Base-by-base conservation (phyloP, 2,113 vertebrate genomes). In the Potamarius usumacintae region DNA sequence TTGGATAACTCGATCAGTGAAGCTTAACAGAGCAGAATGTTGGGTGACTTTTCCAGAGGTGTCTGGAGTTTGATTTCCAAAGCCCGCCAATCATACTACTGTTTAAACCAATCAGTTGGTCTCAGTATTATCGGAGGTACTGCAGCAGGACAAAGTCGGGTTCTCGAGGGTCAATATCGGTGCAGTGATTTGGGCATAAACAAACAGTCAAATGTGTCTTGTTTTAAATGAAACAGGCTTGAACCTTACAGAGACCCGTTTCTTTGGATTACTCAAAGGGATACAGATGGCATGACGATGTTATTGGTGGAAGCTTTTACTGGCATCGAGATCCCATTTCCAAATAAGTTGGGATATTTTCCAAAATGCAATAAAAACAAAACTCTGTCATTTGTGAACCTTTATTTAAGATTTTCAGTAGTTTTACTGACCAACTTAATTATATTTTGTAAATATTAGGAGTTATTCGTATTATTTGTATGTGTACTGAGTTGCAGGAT, bases 1-100 rank as follows among this genome's bases (percentile, higher is more conserved):
- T 71, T 52, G 60, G 52, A 85, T 11, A 76, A 83, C 22, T 52
- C 7, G 48, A 69, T 84, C 53, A 85, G 84, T 27, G 58, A 77
- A 77, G 80, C 20, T 22, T 57, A 60, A 65, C 71, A 78, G n/a
- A 78, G 69, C 58, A 57, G 76, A 9, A 42, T 20, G 67, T 17
- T 42, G 2, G 25, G 9, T n/a, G 78, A 67, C 60, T 90, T 87
- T 85, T 85, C n/a, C 58, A 48, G 65, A 57, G 81, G 84, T 90
- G 85, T 72, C 82, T 79, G 69, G 80, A 27, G 52, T 87, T 79
- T 71, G 67, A 60, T 86, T 53, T 52, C 62, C 77, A 27, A 60
- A 82, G 65, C 27, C 60, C 30, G 12, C n/a, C 57, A 74, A 89
- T 83, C 30, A 18, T 25, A 34, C 84, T 88, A 83, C 81, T 87